Conservation (phyloP, 2,888 invertebrate species). For the Fragum whitleyi region DNA sequence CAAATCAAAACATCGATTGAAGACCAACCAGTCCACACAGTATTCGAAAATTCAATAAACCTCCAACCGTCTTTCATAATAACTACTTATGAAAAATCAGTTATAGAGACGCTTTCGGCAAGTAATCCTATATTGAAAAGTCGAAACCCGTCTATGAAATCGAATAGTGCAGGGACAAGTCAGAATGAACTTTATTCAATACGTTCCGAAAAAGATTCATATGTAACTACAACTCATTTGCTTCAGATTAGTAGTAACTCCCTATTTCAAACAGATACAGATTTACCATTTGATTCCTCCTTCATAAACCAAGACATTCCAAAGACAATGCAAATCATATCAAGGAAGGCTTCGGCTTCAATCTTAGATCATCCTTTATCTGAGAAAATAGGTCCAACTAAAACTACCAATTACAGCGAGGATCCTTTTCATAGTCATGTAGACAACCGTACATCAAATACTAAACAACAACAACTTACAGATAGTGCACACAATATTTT, state of each 20-base stretch:
- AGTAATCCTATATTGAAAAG: neutral
- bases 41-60: neutral
- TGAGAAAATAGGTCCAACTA: neutral
- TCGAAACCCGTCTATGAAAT: neutral
- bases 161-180: no score
- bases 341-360: neutral
- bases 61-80: neutral
- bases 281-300: neutral
- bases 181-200: no score
- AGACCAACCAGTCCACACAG: neutral
- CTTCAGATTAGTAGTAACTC: neutral
- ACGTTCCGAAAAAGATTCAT: no score
- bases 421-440: neutral
- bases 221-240: neutral
- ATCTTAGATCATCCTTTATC: neutral
- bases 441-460: neutral
- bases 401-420: neutral
- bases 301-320: neutral
- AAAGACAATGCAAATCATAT: neutral
- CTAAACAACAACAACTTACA: neutral
- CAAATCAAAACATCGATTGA: neutral
- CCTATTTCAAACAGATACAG: neutral
- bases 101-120: neutral
- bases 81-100: neutral
- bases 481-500: neutral